A percentile compares a stretch with the other conserved stretches of the same genome.
Evolutionary conservation across 2,888 invertebrate genomes (phyloP).

Genomic region (Piscicola geometra): DNA sequence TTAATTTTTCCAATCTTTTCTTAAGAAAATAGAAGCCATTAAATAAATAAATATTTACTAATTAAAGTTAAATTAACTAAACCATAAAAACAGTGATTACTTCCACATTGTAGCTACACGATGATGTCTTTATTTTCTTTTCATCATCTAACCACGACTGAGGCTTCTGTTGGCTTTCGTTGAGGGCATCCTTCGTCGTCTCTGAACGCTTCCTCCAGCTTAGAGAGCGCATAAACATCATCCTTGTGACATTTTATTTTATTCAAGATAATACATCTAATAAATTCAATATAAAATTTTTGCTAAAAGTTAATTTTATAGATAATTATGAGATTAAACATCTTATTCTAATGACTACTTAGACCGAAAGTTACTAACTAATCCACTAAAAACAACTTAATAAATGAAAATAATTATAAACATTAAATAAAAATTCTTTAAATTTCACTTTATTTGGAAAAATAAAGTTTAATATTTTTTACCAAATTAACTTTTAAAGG

Average conservation of each 20-base stretch:
- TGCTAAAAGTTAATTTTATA: background rate
- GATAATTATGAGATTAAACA: too few species aligned
- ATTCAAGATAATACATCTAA: background rate
- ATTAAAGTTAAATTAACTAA: background rate
- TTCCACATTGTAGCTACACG: conserved; percentile 28
- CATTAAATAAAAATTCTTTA: too few species aligned
- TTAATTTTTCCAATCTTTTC: too few species aligned
- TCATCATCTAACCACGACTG: conserved; percentile 28
- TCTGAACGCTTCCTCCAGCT: conserved; percentile 13
- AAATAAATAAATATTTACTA: conserved; percentile 15
- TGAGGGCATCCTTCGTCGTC: conserved; percentile 14
- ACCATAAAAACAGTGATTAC: conserved; percentile 4
- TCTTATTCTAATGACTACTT: too few species aligned
- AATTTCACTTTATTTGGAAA: too few species aligned
- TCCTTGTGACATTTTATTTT: background rate
- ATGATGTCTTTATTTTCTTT: conserved; percentile 11
- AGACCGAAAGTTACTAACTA: too few species aligned
- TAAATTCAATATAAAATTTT: too few species aligned
- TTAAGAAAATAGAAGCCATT: too few species aligned
- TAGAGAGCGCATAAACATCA: conserved; percentile 24
- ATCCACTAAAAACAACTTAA: too few species aligned
- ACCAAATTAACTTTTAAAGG: conserved; percentile 1
- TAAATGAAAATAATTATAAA: too few species aligned
- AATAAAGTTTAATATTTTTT: conserved; percentile 8
- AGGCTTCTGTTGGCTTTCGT: conserved; percentile 18